phyloP scores from a whole-genome alignment of 2,797 vertebrate genomes.

The Gymnoscopelus microlampas region DNA sequence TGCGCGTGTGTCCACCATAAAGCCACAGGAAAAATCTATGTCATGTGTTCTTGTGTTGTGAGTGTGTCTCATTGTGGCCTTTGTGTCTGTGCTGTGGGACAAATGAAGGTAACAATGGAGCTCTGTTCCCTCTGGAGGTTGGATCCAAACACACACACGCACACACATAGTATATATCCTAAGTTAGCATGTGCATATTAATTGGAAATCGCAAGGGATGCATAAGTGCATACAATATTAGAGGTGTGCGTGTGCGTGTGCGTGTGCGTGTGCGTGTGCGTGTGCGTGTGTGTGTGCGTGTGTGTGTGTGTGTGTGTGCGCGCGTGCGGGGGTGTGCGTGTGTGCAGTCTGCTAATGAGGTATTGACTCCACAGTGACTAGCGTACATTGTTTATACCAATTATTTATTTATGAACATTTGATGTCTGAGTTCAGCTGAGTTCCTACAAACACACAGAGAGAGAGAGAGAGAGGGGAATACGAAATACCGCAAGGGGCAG shows the following conservation, averaged over 20 bases:
- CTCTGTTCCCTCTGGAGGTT: too few relatives aligned
- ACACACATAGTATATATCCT: not conserved
- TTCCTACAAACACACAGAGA: slow-evolving; percentile 76
- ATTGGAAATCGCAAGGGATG: too few relatives aligned
- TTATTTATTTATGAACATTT: slow-evolving; percentile 94
- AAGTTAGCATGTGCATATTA: too few relatives aligned
- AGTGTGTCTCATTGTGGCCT: not conserved
- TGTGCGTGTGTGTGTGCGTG: not conserved
- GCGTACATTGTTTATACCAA: slow-evolving; percentile 85
- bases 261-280: not conserved
- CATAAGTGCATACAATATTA: not conserved
- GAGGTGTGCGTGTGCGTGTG: not conserved
- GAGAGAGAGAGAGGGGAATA: slow-evolving; percentile 27
- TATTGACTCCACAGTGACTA: slow-evolving; percentile 81
- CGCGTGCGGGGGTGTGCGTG: slow-evolving; percentile 1
- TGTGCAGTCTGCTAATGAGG: slow-evolving; percentile 83
- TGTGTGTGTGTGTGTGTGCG: slow-evolving; percentile 15
- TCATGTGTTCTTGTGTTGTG: too few relatives aligned
- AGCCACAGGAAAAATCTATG: too few relatives aligned
- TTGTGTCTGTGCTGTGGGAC: not conserved
- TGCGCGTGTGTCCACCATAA: not conserved
- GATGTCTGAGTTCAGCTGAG: slow-evolving; percentile 88
- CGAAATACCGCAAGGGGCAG: slow-evolving; percentile 8
- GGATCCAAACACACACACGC: not conserved
- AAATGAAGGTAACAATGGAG: not conserved